These are phyloP conservation scores for Upupa epops DNA, from an alignment of 2,113 vertebrate genomes.

Conservation along the genomic window DNA sequence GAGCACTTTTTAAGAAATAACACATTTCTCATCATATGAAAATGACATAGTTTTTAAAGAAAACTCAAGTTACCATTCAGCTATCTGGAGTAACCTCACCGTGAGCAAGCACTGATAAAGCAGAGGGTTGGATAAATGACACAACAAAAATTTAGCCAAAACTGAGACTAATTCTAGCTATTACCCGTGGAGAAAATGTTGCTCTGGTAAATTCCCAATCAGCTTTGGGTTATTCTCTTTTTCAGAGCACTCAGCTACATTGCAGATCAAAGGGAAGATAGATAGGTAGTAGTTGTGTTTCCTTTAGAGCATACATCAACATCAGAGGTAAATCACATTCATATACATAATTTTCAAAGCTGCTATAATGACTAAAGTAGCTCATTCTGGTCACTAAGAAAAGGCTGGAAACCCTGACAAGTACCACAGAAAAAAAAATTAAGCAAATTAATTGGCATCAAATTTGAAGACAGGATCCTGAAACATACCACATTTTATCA, in stretches of 20 bases:
- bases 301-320: background rate
- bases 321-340: too few species aligned
- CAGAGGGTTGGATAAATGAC: background rate
- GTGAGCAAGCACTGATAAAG: background rate
- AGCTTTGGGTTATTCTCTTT: background rate
- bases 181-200: background rate
- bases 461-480: background rate
- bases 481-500: background rate
- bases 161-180: background rate
- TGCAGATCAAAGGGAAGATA: background rate
- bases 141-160: background rate
- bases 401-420: background rate
- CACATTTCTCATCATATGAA: background rate
- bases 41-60: background rate
- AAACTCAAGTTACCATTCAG: background rate
- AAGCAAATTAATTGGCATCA: background rate
- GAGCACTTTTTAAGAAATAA: background rate
- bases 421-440: accelerated
- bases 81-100: background rate
- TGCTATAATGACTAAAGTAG: background rate
- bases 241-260: background rate
- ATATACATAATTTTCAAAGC: background rate
- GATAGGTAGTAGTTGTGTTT: background rate
- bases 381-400: background rate
- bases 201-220: background rate